phyloP scores from a whole-genome alignment of 1,140 invertebrate species.

The Macrobrachium rosenbergii region DNA sequence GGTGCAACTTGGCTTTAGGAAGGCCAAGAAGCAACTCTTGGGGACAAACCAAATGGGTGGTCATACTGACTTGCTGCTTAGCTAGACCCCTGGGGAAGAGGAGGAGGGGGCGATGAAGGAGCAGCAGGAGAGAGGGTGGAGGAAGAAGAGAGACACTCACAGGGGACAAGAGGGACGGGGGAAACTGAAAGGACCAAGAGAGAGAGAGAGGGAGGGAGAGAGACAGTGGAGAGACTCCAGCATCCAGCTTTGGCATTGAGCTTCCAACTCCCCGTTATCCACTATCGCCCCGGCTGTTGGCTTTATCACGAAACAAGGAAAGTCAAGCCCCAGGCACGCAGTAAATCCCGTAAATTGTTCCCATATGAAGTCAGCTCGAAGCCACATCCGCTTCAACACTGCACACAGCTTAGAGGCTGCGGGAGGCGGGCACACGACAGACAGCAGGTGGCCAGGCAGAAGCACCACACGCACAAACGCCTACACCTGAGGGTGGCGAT shows the following conservation, averaged over 20 bases:
- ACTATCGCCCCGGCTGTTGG: slow-evolving; percentile 33
- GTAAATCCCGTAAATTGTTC: slow-evolving; percentile 53
- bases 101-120: too few relatives aligned
- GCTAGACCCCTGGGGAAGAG: too few relatives aligned
- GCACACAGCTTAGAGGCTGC: slow-evolving; percentile 17
- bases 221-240: not conserved
- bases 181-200: not conserved
- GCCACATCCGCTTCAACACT: slow-evolving; percentile 41
- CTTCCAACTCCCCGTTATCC: slow-evolving; percentile 27
- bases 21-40: too few relatives aligned
- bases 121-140: too few relatives aligned
- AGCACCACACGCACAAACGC: not conserved
- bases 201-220: not conserved
- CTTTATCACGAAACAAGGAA: slow-evolving; percentile 47
- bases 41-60: not conserved
- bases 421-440: slow-evolving; percentile 1
- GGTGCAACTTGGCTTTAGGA: not conserved
- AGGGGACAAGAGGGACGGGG: too few relatives aligned
- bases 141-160: too few relatives aligned
- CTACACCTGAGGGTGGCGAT: too few relatives aligned
- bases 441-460: not conserved
- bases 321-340: slow-evolving; percentile 36
- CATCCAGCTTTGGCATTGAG: slow-evolving; percentile 1
- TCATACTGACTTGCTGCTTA: not conserved
- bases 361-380: slow-evolving; percentile 49